phyloP scores from a whole-genome alignment of 2,888 invertebrate species.

The Polydesmus complanatus region DNA sequence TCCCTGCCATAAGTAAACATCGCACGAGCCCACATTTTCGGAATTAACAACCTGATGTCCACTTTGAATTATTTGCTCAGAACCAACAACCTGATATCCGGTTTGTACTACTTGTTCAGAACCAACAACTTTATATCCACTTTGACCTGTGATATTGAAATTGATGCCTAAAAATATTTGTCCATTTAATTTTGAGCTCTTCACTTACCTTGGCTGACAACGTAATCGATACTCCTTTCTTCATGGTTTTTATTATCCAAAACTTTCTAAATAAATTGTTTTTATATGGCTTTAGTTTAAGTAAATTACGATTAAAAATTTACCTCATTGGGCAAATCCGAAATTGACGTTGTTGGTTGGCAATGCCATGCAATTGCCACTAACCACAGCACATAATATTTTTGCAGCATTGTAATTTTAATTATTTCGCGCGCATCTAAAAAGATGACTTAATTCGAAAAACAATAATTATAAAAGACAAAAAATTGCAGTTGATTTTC shows the following conservation, averaged over 20 bases:
- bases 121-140: neutral
- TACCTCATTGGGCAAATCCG: too few relatives aligned
- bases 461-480: too few relatives aligned
- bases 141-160: too few relatives aligned
- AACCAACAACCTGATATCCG: neutral
- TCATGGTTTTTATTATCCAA: neutral
- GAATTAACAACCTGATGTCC: neutral
- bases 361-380: too few relatives aligned
- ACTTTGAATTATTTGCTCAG: neutral
- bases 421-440: too few relatives aligned
- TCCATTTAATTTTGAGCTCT: neutral
- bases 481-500: too few relatives aligned
- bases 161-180: neutral
- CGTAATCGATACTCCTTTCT: neutral
- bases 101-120: neutral
- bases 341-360: too few relatives aligned
- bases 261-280: neutral
- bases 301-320: too few relatives aligned
- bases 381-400: too few relatives aligned
- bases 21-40: neutral
- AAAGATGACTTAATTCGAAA: too few relatives aligned
- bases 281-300: too few relatives aligned
- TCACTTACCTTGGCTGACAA: neutral
- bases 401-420: too few relatives aligned
- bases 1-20: conserved; percentile 9